Conservation (phyloP, 2,113 vertebrate genomes). For the Pyxicephalus adspersus region DNA sequence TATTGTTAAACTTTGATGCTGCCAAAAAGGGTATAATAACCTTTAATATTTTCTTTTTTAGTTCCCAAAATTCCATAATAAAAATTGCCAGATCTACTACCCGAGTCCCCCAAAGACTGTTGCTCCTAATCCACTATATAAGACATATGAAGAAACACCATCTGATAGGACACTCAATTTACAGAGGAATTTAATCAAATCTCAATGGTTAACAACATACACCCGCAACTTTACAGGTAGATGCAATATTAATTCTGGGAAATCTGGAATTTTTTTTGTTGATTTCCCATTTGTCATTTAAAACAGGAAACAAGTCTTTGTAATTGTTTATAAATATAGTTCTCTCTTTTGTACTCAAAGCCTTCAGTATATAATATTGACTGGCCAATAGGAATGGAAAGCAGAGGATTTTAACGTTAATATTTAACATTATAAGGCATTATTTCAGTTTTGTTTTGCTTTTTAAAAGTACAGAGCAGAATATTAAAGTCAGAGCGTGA, state of each 20-base stretch:
- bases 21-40: not conserved
- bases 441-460: too few relatives aligned
- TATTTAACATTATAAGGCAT: too few relatives aligned
- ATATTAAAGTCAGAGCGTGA: too few relatives aligned
- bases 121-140: constrained; percentile 65
- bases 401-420: too few relatives aligned
- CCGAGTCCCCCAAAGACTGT: constrained; percentile 69
- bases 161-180: constrained; percentile 72
- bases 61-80: constrained; percentile 67
- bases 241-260: not conserved
- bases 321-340: too few relatives aligned
- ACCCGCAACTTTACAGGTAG: constrained; percentile 76
- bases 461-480: too few relatives aligned
- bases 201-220: constrained; percentile 75
- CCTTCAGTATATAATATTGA: too few relatives aligned
- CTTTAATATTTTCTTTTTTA: constrained; percentile 57
- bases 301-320: too few relatives aligned
- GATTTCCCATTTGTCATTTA: too few relatives aligned
- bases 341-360: too few relatives aligned
- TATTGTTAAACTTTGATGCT: not conserved
- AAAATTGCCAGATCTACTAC: constrained; percentile 68
- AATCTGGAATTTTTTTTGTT: too few relatives aligned
- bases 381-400: too few relatives aligned
- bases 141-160: constrained; percentile 63
- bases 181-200: constrained; percentile 72